Base-by-base conservation (phyloP, 1,140 invertebrate genomes). In the Eufriesea mexicana region DNA sequence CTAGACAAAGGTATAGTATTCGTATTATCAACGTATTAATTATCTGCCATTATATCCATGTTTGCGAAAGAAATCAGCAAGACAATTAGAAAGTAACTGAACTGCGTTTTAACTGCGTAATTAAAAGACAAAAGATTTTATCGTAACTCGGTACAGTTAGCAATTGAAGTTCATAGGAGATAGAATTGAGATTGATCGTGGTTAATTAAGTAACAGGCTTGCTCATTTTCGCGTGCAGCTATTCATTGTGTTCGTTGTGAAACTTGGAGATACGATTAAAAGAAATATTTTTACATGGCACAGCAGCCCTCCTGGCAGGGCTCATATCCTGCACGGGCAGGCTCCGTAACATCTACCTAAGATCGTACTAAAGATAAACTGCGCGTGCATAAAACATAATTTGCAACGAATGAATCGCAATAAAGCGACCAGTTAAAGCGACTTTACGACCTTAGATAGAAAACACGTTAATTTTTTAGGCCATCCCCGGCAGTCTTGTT, bases 301-400 rank as follows among this genome's bases (percentile, higher is more conserved):
- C n/a, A 62, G 6, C n/a, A 42, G 25, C 35, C 20, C 47, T 59
- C 55, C 35, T 42, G n/a, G n/a, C 14, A 42, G 55, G 42, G n/a
- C 18, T 61, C 73, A 0, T 7, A 77, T 55, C n/a, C 35, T 54
- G 16, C 20, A 16, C 14, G 0, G 1, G 5, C 16, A n/a, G 25
- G 14, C n/a, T 42, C 28, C 62, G 35, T 55, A 68, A 49, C 12
- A 25, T 35, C 25, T 45, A 54, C 2, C 2, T 35, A 18, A 51
- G 67, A 61, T 72, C 45, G 9, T 28, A 72, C 16, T 72, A 72
- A 74, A 74, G 25, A 74, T 74, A 80, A 74, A 35, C 59, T 5
- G 20, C 5, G 7, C 18, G n/a, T 62, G 28, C 55, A 62, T 61
- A 79, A 79, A 79, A 62, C 20, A 54, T 64, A 54, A 73, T 73